phyloP scores from a whole-genome alignment of 2,888 invertebrate species.

The Sminthurinus aureus region DNA sequence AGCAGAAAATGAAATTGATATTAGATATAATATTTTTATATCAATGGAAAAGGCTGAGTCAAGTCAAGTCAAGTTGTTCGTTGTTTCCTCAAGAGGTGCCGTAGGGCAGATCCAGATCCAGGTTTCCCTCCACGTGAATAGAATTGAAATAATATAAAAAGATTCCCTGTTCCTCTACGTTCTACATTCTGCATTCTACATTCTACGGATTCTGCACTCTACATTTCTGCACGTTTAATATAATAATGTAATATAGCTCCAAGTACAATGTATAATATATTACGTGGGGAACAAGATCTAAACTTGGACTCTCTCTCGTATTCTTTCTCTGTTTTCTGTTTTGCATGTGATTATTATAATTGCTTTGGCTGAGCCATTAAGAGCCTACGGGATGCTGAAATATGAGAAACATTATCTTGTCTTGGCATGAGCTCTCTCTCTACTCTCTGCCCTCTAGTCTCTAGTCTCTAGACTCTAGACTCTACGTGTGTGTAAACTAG shows the following conservation, averaged over 20 bases:
- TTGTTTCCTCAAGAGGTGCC: not conserved
- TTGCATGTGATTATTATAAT: constrained; percentile 51
- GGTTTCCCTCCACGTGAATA: too few species aligned
- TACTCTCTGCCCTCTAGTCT: too few species aligned
- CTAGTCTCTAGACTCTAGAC: too few species aligned
- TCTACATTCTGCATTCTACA: too few species aligned
- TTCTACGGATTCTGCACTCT: not conserved
- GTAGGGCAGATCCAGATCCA: not conserved
- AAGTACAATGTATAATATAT: not conserved
- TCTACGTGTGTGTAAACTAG: not conserved
- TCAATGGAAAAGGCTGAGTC: too few species aligned
- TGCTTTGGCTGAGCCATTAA: constrained; percentile 51
- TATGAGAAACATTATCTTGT: constrained; percentile 51
- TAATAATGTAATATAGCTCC: not conserved
- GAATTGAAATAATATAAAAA: too few species aligned
- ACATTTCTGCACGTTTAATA: not conserved
- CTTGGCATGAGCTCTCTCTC: constrained; percentile 19
- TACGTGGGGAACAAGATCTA: not conserved
- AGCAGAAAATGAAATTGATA: too few species aligned
- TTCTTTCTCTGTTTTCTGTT: too few species aligned
- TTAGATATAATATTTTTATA: too few species aligned
- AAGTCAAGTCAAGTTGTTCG: not conserved
- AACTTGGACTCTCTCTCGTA: not conserved
- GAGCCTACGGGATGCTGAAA: constrained; percentile 52
- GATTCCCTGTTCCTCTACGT: too few species aligned